Evolutionary conservation across 2,797 vertebrate species (phyloP).

Genomic region (Onychomys leucogaster): DNA sequence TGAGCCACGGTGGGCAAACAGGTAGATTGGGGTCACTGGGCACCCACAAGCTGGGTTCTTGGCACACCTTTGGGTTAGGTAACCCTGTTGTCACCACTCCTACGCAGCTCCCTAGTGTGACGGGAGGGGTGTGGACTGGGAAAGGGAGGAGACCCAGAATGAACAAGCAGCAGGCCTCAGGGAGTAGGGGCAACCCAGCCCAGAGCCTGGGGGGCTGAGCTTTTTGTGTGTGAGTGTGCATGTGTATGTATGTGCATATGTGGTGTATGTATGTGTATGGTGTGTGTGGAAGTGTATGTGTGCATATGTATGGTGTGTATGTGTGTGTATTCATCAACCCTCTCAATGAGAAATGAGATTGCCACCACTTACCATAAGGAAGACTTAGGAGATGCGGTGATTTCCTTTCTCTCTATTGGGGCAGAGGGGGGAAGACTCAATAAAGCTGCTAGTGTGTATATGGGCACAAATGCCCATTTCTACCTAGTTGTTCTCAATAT

Average conservation of each 20-base stretch:
- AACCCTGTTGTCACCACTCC: constrained; percentile 11
- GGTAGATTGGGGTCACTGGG: background rate
- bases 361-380: background rate
- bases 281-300: background rate
- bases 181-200: background rate
- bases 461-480: background rate
- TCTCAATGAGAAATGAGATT: background rate
- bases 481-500: background rate
- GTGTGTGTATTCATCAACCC: background rate
- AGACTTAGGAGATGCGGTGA: background rate
- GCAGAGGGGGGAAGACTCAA: background rate
- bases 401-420: background rate
- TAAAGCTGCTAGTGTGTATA: background rate
- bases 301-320: background rate
- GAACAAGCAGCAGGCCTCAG: background rate
- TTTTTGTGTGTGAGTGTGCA: background rate
- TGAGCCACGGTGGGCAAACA: background rate
- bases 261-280: background rate
- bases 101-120: background rate
- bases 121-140: background rate
- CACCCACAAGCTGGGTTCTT: background rate
- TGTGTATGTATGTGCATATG: background rate
- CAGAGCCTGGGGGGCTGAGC: background rate
- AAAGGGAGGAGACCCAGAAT: constrained; percentile 32
- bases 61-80: constrained; percentile 23